These are phyloP conservation scores for Spilosoma lubricipeda DNA, from an alignment of 2,888 invertebrate genomes.

Conservation along the genomic window DNA sequence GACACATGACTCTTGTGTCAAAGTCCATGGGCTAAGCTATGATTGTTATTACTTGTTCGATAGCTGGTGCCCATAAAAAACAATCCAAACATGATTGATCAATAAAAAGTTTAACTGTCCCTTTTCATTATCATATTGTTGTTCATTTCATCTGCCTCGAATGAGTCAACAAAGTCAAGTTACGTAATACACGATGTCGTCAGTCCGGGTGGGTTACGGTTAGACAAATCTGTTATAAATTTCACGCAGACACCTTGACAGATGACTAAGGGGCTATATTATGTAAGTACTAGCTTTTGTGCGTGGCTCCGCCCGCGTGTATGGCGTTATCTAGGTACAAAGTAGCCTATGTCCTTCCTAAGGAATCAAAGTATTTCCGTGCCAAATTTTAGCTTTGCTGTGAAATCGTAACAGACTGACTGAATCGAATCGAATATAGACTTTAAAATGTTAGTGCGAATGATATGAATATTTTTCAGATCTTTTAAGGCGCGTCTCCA, in stretches of 20 bases:
- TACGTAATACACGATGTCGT: constrained; percentile 22
- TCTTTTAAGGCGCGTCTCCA: too few species aligned
- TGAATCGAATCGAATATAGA: too few species aligned
- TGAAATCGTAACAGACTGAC: too few species aligned
- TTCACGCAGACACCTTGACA: constrained; percentile 11
- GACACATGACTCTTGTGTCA: too few species aligned
- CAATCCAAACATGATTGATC: neutral
- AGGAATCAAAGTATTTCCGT: too few species aligned
- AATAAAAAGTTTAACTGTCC: constrained; percentile 11
- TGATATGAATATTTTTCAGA: neutral
- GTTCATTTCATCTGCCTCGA: constrained; percentile 42
- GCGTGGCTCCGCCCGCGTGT: too few species aligned
- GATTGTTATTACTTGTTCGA: too few species aligned
- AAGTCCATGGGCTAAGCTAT: too few species aligned
- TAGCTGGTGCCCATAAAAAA: neutral
- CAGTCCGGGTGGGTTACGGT: constrained; percentile 9
- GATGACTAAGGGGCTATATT: constrained; percentile 10
- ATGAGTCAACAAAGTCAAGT: constrained; percentile 35
- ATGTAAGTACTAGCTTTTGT: neutral
- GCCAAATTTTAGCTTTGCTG: too few species aligned
- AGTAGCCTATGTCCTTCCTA: too few species aligned
- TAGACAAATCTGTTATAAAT: neutral
- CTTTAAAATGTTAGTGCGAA: too few species aligned
- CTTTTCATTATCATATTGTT: constrained; percentile 19
- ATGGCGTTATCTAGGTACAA: too few species aligned